Evolutionary conservation across 2,888 invertebrate species (phyloP).

Genomic region (Xanthorhoe designata): DNA sequence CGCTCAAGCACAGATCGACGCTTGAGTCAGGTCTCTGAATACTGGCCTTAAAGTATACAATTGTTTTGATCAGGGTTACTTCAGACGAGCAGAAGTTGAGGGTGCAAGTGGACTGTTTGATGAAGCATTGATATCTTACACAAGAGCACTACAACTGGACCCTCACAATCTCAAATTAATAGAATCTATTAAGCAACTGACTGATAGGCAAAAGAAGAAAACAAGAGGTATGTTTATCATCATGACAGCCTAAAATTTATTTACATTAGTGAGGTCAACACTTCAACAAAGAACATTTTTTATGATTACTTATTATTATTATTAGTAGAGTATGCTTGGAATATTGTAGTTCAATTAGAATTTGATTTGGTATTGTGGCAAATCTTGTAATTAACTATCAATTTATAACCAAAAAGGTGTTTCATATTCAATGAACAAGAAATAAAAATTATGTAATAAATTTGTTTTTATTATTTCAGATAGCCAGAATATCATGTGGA

Average conservation of each 20-base stretch:
- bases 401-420: not conserved
- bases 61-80: conserved; percentile 86
- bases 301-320: too few species aligned
- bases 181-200: conserved; percentile 86
- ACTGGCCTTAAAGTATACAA: not conserved
- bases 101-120: conserved; percentile 88
- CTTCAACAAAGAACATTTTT: too few species aligned
- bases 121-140: conserved; percentile 89
- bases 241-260: too few species aligned
- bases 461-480: conserved; percentile 75
- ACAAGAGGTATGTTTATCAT: conserved; percentile 76
- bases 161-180: conserved; percentile 88
- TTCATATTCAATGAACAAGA: too few species aligned
- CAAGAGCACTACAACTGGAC: conserved; percentile 87
- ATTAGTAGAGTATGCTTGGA: not conserved
- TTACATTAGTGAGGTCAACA: too few species aligned
- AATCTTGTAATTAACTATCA: not conserved
- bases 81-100: conserved; percentile 90
- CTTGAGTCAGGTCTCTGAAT: too few species aligned
- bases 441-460: not conserved
- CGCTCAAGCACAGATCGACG: too few species aligned
- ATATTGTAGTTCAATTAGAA: not conserved
- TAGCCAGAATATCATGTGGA: conserved; percentile 90
- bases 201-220: conserved; percentile 86
- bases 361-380: not conserved